Base-by-base conservation (phyloP, 2,113 vertebrate genomes). In the Shinisaurus crocodilurus region DNA sequence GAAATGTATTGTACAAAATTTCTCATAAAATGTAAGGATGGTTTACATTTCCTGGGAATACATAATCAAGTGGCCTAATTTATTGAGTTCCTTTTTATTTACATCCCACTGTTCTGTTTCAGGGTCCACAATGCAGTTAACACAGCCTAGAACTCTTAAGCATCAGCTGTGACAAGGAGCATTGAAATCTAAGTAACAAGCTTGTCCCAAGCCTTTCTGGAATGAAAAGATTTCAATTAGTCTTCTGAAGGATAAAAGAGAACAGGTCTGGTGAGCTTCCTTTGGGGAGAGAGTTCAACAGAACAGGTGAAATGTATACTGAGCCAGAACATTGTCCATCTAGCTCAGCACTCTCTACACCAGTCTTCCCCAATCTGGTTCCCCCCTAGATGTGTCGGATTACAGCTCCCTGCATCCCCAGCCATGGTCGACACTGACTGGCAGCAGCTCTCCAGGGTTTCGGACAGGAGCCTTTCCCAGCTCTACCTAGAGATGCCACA, bases 11-110 rank as follows among this genome's bases (percentile, higher is more conserved):
- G 45, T 25, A 50, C 45, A 37, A 65, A 50, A 63, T 27, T n/a
- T 50, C 82, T n/a, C 88, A 1, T 0, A 0, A 91, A 86, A 20
- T 48, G 9, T 74, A 86, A 5, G 67, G 20, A 0, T 89, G 67
- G 72, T 86, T 91, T 90, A 91, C 10, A 92, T 88, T 63, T 77
- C 27, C 8, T 50, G 23, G 32, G 45, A 83, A 84, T 89, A 88
- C 88, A 57, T 40, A 83, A 27, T 0, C 34, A 43, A 5, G 1
- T 74, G 27, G 80, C 70, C 37, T 0, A 0, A 16, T 1, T 63
- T 54, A 60, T 34, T 10, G 54, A 5, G 32, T 25, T 88, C 29
- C 37, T 50, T 50, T 70, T 43, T 82, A 60, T 40, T 82, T 60
- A 57, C 27, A 32, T 43, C 16, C 9, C 34, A 25, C 45, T 29